These are phyloP conservation scores for Oscheius sp. DNA, from an alignment of 1,140 invertebrate genomes.

Conservation along the genomic window DNA sequence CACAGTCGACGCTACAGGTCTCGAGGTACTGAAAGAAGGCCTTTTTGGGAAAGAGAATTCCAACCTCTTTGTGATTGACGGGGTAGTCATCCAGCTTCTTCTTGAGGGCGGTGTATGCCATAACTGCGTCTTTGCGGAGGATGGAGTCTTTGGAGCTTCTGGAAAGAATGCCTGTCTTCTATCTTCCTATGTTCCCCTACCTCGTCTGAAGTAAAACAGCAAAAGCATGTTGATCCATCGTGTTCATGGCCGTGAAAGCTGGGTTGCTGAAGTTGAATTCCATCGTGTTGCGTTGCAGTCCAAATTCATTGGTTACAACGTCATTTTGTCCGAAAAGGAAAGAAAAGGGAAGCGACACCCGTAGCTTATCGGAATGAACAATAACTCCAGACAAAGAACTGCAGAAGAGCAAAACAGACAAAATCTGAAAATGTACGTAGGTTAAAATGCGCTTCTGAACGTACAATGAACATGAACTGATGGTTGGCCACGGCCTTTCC, in stretches of 20 bases:
- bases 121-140: slow-evolving; percentile 24
- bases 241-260: slow-evolving; percentile 15
- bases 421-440: background rate
- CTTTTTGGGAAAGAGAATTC: background rate
- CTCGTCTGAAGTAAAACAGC: slow-evolving; percentile 25
- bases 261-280: slow-evolving; percentile 32
- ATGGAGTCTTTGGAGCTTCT: slow-evolving; percentile 24
- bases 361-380: background rate
- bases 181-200: too few relatives aligned
- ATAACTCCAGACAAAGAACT: background rate
- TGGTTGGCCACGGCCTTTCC: slow-evolving; percentile 34
- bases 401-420: slow-evolving; percentile 3
- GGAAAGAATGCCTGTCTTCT: background rate
- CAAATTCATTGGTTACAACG: background rate
- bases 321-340: background rate
- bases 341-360: slow-evolving; percentile 8
- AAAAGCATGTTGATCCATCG: slow-evolving; percentile 18
- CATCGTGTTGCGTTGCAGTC: background rate
- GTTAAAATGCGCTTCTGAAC: background rate
- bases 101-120: slow-evolving; percentile 34
- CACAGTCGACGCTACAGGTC: slow-evolving; percentile 11
- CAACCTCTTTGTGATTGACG: slow-evolving; percentile 11
- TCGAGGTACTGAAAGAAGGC: background rate
- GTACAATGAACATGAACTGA: slow-evolving; percentile 15
- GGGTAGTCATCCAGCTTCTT: slow-evolving; percentile 30